Evolutionary conservation across 2,113 vertebrate genomes (phyloP).

Genomic region (Daubentonia madagascariensis): DNA sequence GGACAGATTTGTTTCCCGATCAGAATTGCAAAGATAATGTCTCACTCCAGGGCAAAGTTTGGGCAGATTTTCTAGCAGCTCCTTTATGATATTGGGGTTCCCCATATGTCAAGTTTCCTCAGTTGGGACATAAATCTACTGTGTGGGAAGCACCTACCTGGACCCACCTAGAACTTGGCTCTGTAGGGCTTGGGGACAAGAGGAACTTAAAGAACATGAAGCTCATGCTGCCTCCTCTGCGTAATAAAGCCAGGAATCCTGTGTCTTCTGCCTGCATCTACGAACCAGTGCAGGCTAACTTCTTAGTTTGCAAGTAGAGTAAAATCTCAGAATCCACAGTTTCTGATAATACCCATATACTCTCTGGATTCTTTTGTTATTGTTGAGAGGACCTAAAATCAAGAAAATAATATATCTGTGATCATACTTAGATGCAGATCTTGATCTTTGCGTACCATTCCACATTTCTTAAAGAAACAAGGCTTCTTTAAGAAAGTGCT

Average conservation of each 20-base stretch:
- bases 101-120: neutral
- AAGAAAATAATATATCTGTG: neutral
- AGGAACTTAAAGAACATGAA: too few species aligned
- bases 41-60: neutral
- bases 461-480: neutral
- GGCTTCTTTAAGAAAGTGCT: neutral
- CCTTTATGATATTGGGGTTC: neutral
- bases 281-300: too few species aligned
- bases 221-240: neutral
- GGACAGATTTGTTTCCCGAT: neutral
- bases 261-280: neutral
- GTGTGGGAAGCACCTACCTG: neutral
- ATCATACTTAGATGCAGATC: neutral
- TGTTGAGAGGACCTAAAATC: neutral
- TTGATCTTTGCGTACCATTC: neutral
- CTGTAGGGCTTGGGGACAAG: neutral
- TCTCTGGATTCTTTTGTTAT: neutral
- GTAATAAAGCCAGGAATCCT: neutral
- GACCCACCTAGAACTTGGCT: neutral
- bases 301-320: neutral
- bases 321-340: neutral
- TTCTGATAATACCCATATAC: neutral
- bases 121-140: neutral
- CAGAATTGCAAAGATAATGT: neutral
- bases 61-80: neutral